Conservation (phyloP, 2,888 invertebrate genomes). For the Lordiphosa fenestrarum region DNA sequence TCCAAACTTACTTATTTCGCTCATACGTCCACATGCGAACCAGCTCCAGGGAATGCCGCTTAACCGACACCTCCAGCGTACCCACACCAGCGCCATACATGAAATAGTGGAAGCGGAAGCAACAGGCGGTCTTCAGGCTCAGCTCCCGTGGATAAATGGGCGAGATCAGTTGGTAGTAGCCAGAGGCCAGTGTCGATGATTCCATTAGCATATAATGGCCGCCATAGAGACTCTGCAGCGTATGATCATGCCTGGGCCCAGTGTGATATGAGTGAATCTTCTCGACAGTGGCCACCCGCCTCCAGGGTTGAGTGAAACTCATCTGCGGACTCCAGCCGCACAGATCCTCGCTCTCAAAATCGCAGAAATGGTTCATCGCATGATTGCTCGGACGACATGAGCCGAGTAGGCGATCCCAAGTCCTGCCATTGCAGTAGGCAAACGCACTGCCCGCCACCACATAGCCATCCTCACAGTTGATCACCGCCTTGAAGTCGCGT, state of each 20-base stretch:
- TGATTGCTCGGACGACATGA: constrained; percentile 80
- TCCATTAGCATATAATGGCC: constrained; percentile 93
- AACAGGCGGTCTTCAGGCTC: constrained; percentile 81
- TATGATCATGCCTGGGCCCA: constrained; percentile 89
- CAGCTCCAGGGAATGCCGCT: constrained; percentile 77
- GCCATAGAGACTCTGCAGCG: constrained; percentile 82
- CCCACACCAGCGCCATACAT: constrained; percentile 87
- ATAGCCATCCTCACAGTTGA: constrained; percentile 86
- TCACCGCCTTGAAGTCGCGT: constrained; percentile 81
- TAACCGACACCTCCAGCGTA: constrained; percentile 82
- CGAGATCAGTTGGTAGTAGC: constrained; percentile 84
- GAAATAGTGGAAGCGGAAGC: constrained; percentile 88
- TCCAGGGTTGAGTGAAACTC: constrained; percentile 86
- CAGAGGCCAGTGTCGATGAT: constrained; percentile 52
- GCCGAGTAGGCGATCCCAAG: constrained; percentile 87
- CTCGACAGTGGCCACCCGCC: constrained; percentile 82
- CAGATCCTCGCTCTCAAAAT: constrained; percentile 81
- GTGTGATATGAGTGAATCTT: constrained; percentile 79
- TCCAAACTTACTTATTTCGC: constrained; percentile 21
- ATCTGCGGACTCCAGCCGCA: constrained; percentile 91
- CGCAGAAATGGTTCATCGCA: constrained; percentile 55
- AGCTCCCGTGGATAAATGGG: constrained; percentile 83
- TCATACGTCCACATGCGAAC: constrained; percentile 35
- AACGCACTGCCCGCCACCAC: constrained; percentile 83
- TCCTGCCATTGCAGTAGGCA: constrained; percentile 86